Conservation (phyloP, 1,140 invertebrate species). For the Adelges cooleyi region DNA sequence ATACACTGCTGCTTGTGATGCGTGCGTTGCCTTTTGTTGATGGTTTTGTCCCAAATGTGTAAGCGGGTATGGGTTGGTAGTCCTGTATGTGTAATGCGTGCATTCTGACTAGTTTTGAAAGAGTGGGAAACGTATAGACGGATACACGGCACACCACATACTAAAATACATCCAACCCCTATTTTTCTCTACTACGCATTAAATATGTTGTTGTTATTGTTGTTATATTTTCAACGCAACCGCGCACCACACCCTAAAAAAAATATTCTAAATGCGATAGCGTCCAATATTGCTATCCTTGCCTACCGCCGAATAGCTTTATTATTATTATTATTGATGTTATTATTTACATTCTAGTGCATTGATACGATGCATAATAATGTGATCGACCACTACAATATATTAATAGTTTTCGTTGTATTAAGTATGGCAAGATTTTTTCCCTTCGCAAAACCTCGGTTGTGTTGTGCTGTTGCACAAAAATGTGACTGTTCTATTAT, state of each 20-base stretch:
- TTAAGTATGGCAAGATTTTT: too few species aligned
- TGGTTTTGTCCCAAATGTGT: not conserved
- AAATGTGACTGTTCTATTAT: too few species aligned
- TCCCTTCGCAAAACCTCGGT: too few species aligned
- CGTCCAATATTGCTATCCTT: too few species aligned
- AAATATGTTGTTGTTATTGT: too few species aligned
- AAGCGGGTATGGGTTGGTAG: slow-evolving; percentile 7
- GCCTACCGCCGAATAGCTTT: not conserved
- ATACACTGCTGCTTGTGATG: slow-evolving; percentile 1
- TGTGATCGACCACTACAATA: too few species aligned
- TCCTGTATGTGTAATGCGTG: slow-evolving; percentile 16
- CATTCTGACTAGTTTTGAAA: not conserved
- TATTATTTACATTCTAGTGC: too few species aligned
- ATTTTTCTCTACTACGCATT: not conserved
- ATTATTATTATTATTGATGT: too few species aligned
- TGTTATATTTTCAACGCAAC: slow-evolving; percentile 15
- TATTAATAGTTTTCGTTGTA: too few species aligned
- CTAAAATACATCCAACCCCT: slow-evolving; percentile 7
- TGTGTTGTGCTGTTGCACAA: too few species aligned
- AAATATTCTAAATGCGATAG: too few species aligned
- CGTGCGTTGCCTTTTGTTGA: not conserved
- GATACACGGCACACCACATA: not conserved
- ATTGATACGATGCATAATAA: too few species aligned
- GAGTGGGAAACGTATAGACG: not conserved
- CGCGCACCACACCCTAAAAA: slow-evolving; percentile 23